These are phyloP conservation scores for Drosophila auraria DNA, from an alignment of 1,140 invertebrate species.

Conservation along the genomic window DNA sequence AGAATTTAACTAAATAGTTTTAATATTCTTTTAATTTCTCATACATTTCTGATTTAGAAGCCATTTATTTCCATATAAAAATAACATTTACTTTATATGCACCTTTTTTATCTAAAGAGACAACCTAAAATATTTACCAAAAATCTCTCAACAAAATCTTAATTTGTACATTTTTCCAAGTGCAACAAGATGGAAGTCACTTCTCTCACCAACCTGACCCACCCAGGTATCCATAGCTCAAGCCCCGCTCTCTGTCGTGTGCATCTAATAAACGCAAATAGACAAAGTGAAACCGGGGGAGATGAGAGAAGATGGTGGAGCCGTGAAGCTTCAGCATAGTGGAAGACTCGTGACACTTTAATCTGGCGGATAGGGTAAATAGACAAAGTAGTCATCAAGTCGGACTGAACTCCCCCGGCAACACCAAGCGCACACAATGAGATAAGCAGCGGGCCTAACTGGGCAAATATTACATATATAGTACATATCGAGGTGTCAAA, in stretches of 20 bases:
- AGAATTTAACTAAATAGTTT: too few species aligned
- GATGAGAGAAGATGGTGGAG: background rate
- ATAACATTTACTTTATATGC: too few species aligned
- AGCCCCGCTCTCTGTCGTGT: constrained; percentile 41
- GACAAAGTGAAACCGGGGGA: constrained; percentile 30
- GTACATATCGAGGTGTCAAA: constrained; percentile 34
- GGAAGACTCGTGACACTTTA: constrained; percentile 71
- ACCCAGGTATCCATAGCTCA: constrained; percentile 43
- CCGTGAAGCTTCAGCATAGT: constrained; percentile 4
- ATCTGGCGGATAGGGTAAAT: constrained; percentile 69
- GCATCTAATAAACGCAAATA: constrained; percentile 79
- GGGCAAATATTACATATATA: constrained; percentile 25
- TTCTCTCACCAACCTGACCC: constrained; percentile 9
- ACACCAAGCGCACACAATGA: constrained; percentile 23
- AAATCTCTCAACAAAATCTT: background rate
- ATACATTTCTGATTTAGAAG: background rate
- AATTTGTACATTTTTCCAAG: background rate
- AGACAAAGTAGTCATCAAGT: constrained; percentile 61
- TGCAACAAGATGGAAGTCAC: background rate
- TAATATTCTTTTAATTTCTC: too few species aligned
- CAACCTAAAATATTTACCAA: background rate
- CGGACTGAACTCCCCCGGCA: constrained; percentile 29
- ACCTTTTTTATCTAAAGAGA: too few species aligned
- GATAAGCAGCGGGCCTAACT: constrained; percentile 41
- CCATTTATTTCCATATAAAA: too few species aligned